Evolutionary conservation across 2,888 invertebrate genomes (phyloP).

Genomic region (Noctua janthe): DNA sequence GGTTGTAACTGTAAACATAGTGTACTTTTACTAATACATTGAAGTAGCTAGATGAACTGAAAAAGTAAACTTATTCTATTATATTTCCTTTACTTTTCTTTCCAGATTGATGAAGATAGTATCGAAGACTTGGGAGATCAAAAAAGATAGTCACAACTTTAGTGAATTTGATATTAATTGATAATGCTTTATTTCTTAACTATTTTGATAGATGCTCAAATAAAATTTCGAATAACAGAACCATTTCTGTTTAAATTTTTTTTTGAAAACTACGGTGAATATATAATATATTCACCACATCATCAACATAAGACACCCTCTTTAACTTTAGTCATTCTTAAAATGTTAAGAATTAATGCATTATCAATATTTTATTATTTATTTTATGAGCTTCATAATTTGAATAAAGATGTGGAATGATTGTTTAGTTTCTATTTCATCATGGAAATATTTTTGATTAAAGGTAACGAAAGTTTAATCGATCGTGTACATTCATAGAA

Average conservation of each 20-base stretch:
- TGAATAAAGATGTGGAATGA: conserved; percentile 46
- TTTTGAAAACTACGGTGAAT: neutral
- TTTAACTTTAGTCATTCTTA: neutral
- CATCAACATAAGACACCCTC: neutral
- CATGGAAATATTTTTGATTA: neutral
- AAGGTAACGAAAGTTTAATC: neutral
- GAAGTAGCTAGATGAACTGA: neutral
- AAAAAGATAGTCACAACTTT: conserved; percentile 63
- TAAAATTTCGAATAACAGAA: neutral
- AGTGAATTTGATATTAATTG: conserved; percentile 66
- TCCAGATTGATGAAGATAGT: conserved; percentile 94
- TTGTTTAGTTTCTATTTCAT: conserved; percentile 40
- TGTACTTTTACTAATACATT: neutral
- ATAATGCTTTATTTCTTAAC: conserved; percentile 73
- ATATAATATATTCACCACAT: neutral
- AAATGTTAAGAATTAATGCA: conserved; percentile 67
- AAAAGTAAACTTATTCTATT: neutral
- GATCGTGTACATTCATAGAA: neutral
- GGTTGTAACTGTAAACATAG: neutral
- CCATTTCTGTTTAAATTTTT: conserved; percentile 4
- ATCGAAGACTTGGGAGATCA: conserved; percentile 97
- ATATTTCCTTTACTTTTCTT: conserved; percentile 28
- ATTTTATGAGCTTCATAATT: conserved; percentile 96
- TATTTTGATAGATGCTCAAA: conserved; percentile 3
- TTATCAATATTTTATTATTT: conserved; percentile 91